Evolutionary conservation across 2,797 vertebrate genomes (phyloP).

Genomic region (Novumbra hubbsi): DNA sequence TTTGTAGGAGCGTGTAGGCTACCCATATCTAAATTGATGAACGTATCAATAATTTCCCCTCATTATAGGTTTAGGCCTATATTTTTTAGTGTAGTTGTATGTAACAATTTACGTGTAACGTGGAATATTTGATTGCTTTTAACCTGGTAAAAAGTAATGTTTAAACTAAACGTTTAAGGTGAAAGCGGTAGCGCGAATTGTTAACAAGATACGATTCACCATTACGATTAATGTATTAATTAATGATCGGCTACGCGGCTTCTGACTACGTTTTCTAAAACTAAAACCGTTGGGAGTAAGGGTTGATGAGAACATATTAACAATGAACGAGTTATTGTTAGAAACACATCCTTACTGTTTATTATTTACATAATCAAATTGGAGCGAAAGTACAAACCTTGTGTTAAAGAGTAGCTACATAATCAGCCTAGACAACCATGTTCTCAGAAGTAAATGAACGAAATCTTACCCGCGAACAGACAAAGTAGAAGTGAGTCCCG

Average conservation of each 20-base stretch:
- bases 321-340: background rate
- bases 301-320: background rate
- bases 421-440: background rate
- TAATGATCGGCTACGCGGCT: background rate
- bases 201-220: background rate
- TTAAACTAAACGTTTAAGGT: too few species aligned
- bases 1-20: too few species aligned
- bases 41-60: too few species aligned
- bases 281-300: background rate
- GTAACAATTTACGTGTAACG: too few species aligned
- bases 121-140: too few species aligned
- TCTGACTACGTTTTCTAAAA: background rate
- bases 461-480: constrained; percentile 68
- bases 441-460: background rate
- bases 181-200: background rate
- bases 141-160: too few species aligned
- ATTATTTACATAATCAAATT: background rate
- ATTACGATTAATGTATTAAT: background rate
- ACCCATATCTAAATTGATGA: too few species aligned
- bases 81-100: too few species aligned
- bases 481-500: constrained; percentile 67
- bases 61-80: too few species aligned
- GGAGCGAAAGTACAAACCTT: background rate
- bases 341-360: background rate
- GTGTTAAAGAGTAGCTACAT: background rate